These are phyloP conservation scores for Phymanthus crucifer DNA, from an alignment of 92 coral and sea anemone genomes.

Conservation along the genomic window DNA sequence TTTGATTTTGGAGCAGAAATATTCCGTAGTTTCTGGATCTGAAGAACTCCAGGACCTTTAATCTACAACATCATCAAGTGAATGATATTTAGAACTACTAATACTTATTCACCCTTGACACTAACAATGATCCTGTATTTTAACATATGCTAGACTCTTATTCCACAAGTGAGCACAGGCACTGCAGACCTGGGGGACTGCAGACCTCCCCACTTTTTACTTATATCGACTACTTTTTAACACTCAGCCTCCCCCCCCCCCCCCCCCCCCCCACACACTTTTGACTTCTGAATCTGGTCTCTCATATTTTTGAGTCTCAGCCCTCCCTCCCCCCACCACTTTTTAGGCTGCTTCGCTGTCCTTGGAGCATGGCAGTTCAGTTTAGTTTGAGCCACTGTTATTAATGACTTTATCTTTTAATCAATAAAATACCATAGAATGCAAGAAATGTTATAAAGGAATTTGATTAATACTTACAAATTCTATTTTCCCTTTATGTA, in stretches of 20 bases:
- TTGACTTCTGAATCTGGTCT: too few relatives aligned
- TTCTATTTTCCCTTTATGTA: slow-evolving; percentile 73
- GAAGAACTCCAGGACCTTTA: slow-evolving; percentile 93
- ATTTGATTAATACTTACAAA: slow-evolving; percentile 50
- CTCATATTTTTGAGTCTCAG: too few relatives aligned
- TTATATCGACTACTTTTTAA: too few relatives aligned
- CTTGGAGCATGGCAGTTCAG: too few relatives aligned
- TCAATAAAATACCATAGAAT: not conserved
- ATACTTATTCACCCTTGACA: not conserved
- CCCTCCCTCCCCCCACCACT: too few relatives aligned
- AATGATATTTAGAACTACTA: not conserved
- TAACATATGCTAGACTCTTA: not conserved
- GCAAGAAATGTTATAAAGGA: not conserved
- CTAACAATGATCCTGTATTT: not conserved
- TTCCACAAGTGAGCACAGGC: not conserved
- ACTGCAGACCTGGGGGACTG: too few relatives aligned
- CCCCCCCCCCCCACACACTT: too few relatives aligned
- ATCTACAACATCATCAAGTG: slow-evolving; percentile 50
- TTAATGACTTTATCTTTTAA: slow-evolving; percentile 9
- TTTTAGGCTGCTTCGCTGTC: too few relatives aligned
- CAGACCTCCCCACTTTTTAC: too few relatives aligned
- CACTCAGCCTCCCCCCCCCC: too few relatives aligned
- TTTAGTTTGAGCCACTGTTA: not conserved
- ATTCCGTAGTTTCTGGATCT: slow-evolving; percentile 89
- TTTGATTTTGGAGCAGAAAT: slow-evolving; percentile 93